Conservation (phyloP, 2,113 vertebrate genomes). For the Mohoua ochrocephala region DNA sequence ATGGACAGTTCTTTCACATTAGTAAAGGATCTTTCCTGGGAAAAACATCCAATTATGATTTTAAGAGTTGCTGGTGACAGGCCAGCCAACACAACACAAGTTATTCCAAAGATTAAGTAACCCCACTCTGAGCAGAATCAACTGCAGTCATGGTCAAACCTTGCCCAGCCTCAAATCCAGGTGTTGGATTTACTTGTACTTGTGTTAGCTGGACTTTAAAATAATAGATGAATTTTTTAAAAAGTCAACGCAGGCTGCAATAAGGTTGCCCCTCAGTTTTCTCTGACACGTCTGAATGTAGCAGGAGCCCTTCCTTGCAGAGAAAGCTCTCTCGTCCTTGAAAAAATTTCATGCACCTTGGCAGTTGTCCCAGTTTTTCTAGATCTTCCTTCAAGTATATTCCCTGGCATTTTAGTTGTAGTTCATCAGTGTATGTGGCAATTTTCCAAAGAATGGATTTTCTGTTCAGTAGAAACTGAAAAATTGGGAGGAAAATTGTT, state of each 20-base stretch:
- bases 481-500: slow-evolving; percentile 33
- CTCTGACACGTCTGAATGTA: not conserved
- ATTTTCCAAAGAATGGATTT: slow-evolving; percentile 40
- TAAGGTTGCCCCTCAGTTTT: not conserved
- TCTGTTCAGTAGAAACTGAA: slow-evolving; percentile 27
- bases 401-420: not conserved
- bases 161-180: not conserved
- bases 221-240: rapidly evolving
- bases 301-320: not conserved
- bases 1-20: not conserved
- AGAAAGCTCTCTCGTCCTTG: not conserved
- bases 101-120: not conserved
- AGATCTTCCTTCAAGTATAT: not conserved
- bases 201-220: not conserved
- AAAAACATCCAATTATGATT: not conserved
- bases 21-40: not conserved
- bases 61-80: not conserved
- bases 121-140: not conserved
- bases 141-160: not conserved
- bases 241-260: not conserved
- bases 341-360: not conserved
- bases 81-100: too few relatives aligned
- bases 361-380: not conserved
- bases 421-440: not conserved
- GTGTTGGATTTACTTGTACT: not conserved